Percentiles rank a stretch among this genome's conserved stretches.
phyloP scores from a whole-genome alignment of 2,888 invertebrate species.

The Drosophila macrospina region DNA sequence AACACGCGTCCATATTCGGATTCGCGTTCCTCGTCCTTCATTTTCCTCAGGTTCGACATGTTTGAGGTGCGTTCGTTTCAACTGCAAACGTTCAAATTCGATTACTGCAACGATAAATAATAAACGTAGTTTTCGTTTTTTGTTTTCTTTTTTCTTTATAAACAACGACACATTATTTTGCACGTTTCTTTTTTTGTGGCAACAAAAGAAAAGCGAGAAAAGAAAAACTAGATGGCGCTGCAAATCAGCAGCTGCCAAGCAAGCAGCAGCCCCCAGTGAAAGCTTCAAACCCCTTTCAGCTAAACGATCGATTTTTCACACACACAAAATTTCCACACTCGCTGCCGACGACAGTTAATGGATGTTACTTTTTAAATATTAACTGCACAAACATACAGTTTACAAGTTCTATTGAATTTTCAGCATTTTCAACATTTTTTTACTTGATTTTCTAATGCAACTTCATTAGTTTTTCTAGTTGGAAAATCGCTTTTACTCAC shows the following conservation, averaged over 20 bases:
- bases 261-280: constrained; percentile 67
- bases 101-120: constrained; percentile 37
- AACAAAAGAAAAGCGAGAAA: neutral
- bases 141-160: constrained; percentile 25
- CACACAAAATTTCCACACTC: constrained; percentile 60
- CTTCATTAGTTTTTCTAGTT: constrained; percentile 30
- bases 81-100: constrained; percentile 55
- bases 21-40: constrained; percentile 92
- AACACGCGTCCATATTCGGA: constrained; percentile 96
- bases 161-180: constrained; percentile 68
- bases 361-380: constrained; percentile 26
- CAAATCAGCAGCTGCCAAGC: constrained; percentile 38
- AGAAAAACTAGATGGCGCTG: constrained; percentile 62
- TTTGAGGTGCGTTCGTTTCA: constrained; percentile 58
- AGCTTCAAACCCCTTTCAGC: constrained; percentile 68
- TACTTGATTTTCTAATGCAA: constrained; percentile 19
- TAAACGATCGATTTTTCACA: constrained; percentile 70
- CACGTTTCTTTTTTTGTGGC: constrained; percentile 45
- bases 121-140: too few species aligned
- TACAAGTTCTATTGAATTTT: constrained; percentile 14
- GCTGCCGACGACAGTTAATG: constrained; percentile 25
- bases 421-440: constrained; percentile 2
- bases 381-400: neutral
- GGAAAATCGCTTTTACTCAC: constrained; percentile 71
- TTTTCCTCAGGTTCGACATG: constrained; percentile 79